Percentiles rank a stretch among this genome's conserved stretches.
These are phyloP conservation scores for Neolamprologus ventralis DNA, from an alignment of 2,113 vertebrate genomes.

Conservation along the genomic window DNA sequence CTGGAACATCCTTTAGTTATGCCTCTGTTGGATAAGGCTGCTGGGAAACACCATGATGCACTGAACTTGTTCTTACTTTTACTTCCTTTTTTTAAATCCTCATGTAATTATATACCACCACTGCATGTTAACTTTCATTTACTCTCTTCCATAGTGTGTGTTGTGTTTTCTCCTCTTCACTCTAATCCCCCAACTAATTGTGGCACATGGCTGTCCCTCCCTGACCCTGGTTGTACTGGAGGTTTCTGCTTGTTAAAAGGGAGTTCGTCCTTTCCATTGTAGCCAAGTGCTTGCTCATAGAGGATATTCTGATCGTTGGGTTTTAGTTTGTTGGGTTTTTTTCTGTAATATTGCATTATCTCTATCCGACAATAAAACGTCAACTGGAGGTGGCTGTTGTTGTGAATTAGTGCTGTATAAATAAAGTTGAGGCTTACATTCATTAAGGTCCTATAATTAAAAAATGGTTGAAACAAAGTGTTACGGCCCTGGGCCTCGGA, in stretches of 20 bases:
- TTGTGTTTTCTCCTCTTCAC: not conserved
- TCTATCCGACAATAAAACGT: not conserved
- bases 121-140: not conserved
- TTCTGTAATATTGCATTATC: not conserved
- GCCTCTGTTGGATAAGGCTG: not conserved
- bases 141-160: not conserved
- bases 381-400: not conserved
- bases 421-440: not conserved
- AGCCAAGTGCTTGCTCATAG: not conserved
- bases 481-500: not conserved
- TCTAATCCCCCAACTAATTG: not conserved
- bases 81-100: accelerated
- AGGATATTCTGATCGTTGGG: not conserved
- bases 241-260: not conserved
- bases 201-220: not conserved
- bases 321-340: not conserved
- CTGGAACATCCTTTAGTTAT: not conserved
- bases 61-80: not conserved
- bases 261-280: not conserved
- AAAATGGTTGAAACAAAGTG: not conserved
- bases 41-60: not conserved
- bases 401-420: not conserved
- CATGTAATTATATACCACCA: not conserved
- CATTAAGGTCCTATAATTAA: too few species aligned
- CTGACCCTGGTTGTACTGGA: not conserved